Evolutionary conservation across 2,888 invertebrate genomes (phyloP).

Genomic region (Nomada lathburiana): DNA sequence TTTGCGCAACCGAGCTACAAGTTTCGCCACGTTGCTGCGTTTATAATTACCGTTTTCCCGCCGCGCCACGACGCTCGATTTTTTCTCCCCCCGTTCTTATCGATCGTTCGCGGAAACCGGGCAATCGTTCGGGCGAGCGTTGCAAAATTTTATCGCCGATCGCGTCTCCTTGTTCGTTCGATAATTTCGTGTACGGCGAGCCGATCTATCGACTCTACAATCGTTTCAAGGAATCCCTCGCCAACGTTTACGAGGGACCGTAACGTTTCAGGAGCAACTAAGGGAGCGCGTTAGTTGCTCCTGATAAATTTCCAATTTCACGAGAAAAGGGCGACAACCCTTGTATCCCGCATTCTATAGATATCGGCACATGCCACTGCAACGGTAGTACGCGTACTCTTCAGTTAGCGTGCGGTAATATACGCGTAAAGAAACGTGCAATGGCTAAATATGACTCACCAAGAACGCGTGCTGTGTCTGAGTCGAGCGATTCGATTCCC

Average conservation of each 20-base stretch:
- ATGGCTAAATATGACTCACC: constrained; percentile 69
- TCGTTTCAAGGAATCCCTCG: no score
- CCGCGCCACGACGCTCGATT: neutral
- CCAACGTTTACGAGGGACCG: constrained; percentile 27
- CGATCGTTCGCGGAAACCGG: constrained; percentile 21
- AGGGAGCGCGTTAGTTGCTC: constrained; percentile 1
- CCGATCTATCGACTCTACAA: no score
- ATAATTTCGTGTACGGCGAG: neutral
- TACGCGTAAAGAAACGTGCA: constrained; percentile 52
- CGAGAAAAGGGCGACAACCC: constrained; percentile 49
- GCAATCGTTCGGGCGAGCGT: neutral
- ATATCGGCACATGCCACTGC: constrained; percentile 18
- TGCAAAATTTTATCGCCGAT: constrained; percentile 25
- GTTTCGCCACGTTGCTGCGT: constrained; percentile 31
- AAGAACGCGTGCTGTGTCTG: constrained; percentile 27
- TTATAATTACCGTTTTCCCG: constrained; percentile 35
- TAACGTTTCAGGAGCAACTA: constrained; percentile 18
- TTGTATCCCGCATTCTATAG: constrained; percentile 41
- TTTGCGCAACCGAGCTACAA: constrained; percentile 24
- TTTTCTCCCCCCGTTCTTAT: constrained; percentile 10
- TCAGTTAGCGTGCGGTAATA: constrained; percentile 36
- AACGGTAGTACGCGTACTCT: neutral
- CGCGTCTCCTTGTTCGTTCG: neutral
- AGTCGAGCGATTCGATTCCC: constrained; percentile 52
- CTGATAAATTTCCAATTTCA: constrained; percentile 37